These are phyloP conservation scores for Nyctibius bracteatus DNA, from an alignment of 2,113 vertebrate species.

Conservation along the genomic window DNA sequence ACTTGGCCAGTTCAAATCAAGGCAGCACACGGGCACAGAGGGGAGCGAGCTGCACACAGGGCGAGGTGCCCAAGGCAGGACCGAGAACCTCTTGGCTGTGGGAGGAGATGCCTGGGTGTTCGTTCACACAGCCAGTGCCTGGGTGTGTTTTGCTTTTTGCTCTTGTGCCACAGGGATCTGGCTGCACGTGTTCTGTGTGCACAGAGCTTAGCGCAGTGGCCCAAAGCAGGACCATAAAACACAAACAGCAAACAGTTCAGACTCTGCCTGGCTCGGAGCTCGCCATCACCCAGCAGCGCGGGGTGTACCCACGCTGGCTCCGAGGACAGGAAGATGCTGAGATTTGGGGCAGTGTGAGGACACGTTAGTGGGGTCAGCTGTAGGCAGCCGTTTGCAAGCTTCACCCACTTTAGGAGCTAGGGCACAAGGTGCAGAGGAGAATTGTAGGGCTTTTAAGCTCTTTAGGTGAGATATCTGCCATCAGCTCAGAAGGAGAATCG, in stretches of 20 bases:
- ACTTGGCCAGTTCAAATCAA: neutral
- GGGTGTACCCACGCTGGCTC: accelerated
- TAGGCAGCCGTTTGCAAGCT: neutral
- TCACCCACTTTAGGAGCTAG: neutral
- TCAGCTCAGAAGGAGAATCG: neutral
- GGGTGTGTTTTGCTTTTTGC: neutral
- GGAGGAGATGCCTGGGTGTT: accelerated
- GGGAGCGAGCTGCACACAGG: accelerated
- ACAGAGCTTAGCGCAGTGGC: neutral
- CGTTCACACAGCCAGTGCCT: neutral
- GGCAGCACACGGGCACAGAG: accelerated
- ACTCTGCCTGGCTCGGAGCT: accelerated
- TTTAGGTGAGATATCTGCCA: neutral
- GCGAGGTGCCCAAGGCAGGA: neutral
- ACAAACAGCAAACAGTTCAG: neutral
- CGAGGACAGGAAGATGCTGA: accelerated
- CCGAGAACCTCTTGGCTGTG: accelerated
- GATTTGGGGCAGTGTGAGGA: neutral
- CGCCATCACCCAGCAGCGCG: accelerated
- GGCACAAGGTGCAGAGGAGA: neutral
- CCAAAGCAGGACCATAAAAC: neutral
- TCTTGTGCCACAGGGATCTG: neutral
- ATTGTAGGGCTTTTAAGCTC: neutral
- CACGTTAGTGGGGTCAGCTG: neutral
- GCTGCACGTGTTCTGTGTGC: neutral